phyloP scores from a whole-genome alignment of 2,888 invertebrate species.

The Ypsolopha scabrella region DNA sequence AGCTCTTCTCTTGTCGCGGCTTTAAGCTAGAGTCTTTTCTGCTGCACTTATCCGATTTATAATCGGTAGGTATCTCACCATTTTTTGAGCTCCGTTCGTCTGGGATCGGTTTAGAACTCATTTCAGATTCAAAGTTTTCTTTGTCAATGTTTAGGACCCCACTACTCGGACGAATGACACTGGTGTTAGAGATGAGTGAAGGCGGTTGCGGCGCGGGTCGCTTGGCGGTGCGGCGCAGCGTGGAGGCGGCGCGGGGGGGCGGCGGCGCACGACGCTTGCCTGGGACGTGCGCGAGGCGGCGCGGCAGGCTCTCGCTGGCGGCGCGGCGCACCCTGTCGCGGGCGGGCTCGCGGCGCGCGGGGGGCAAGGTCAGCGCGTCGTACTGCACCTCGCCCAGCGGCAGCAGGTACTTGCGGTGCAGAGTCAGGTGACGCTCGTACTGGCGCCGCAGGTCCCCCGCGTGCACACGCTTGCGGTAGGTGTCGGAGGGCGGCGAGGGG shows the following conservation, averaged over 20 bases:
- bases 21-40: conserved; percentile 22
- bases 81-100: conserved; percentile 6
- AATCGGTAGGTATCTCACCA: background rate
- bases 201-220: conserved; percentile 71
- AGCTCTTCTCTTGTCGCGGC: conserved; percentile 61
- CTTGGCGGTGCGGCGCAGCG: conserved; percentile 57
- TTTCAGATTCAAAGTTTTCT: no score
- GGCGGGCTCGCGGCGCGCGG: conserved; percentile 20
- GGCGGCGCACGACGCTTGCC: conserved; percentile 81
- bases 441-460: conserved; percentile 71
- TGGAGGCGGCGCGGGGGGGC: conserved; percentile 63
- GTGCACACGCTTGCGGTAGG: conserved; percentile 71
- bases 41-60: background rate
- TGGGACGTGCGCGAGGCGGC: conserved; percentile 76
- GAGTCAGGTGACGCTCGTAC: conserved; percentile 70
- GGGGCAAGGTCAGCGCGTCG: conserved; percentile 50
- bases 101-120: no score
- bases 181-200: conserved; percentile 13
- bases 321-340: conserved; percentile 61
- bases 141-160: no score
- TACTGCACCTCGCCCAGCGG: conserved; percentile 36
- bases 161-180: background rate
- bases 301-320: conserved; percentile 73
- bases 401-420: conserved; percentile 75
- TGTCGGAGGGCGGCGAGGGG: conserved; percentile 72